These are phyloP conservation scores for Apodemia zela DNA, from an alignment of 2,888 invertebrate species.

Conservation along the genomic window DNA sequence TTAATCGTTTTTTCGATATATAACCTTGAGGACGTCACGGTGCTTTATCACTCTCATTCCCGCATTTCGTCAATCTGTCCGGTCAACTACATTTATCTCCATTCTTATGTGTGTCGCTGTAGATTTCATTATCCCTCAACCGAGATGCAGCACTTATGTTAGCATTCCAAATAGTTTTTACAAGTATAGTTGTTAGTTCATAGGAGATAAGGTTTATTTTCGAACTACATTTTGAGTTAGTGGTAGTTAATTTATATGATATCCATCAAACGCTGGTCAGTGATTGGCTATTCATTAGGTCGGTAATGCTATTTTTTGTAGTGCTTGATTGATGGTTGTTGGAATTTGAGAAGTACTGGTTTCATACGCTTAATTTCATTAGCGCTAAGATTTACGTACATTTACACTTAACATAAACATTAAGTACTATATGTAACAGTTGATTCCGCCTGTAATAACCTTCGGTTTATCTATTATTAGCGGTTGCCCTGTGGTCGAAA, in stretches of 20 bases:
- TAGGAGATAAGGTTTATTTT: constrained; percentile 23
- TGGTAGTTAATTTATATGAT: constrained; percentile 33
- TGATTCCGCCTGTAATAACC: too few species aligned
- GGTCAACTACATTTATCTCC: constrained; percentile 27
- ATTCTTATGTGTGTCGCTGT: constrained; percentile 31
- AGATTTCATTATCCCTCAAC: constrained; percentile 34
- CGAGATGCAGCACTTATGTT: constrained; percentile 17
- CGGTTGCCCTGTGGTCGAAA: too few species aligned
- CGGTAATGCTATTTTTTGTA: constrained; percentile 51
- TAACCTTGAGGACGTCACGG: constrained; percentile 35
- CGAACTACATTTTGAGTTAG: constrained; percentile 9
- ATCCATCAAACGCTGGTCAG: constrained; percentile 40
- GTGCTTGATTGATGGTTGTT: constrained; percentile 45
- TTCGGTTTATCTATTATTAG: too few species aligned
- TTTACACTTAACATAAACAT: too few species aligned
- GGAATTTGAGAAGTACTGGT: neutral
- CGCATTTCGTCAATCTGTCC: constrained; percentile 47
- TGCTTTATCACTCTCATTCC: constrained; percentile 52
- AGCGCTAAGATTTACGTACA: too few species aligned
- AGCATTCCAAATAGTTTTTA: constrained; percentile 18
- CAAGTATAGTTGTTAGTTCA: constrained; percentile 20
- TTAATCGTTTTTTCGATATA: constrained; percentile 37
- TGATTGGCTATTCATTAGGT: constrained; percentile 63
- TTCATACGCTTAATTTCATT: too few species aligned
- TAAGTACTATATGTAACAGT: too few species aligned